Percentiles rank a stretch among this genome's conserved stretches.
These are phyloP conservation scores for Danio albolineatus DNA, from an alignment of 2,797 vertebrate genomes.

Conservation along the genomic window DNA sequence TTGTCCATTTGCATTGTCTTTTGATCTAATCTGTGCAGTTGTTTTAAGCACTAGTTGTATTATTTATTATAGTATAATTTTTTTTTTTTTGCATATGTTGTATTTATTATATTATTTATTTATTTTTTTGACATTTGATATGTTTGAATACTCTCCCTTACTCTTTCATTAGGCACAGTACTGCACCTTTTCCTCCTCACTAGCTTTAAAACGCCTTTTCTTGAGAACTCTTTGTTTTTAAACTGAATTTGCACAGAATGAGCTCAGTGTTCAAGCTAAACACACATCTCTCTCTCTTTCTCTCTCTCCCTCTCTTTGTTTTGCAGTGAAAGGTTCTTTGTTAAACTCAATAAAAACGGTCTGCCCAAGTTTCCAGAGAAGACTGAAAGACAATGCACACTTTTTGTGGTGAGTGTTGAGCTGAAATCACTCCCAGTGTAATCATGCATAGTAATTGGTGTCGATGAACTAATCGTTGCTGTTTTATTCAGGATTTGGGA, in stretches of 20 bases:
- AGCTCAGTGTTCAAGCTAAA: constrained; percentile 4
- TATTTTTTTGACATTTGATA: too few relatives aligned
- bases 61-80: too few relatives aligned
- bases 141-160: too few relatives aligned
- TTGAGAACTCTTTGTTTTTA: background rate
- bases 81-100: too few relatives aligned
- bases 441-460: constrained; percentile 18
- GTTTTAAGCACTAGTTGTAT: too few relatives aligned
- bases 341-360: constrained; percentile 95
- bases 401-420: constrained; percentile 91
- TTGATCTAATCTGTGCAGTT: too few relatives aligned
- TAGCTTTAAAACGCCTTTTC: background rate
- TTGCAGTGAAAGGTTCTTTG: constrained; percentile 96
- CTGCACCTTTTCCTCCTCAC: constrained; percentile 40
- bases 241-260: background rate
- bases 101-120: too few relatives aligned
- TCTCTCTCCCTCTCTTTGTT: constrained; percentile 62
- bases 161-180: constrained; percentile 60
- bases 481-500: constrained; percentile 88
- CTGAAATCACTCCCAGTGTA: constrained; percentile 28
- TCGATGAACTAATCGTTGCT: constrained; percentile 25
- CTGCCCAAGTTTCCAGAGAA: constrained; percentile 97
- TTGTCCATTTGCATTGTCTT: too few relatives aligned
- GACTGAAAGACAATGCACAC: constrained; percentile 94
- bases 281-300: constrained; percentile 36